Percentiles rank a stretch among this genome's conserved stretches.
These are phyloP conservation scores for Poecilia velifera DNA, from an alignment of 2,797 vertebrate genomes.

Conservation along the genomic window DNA sequence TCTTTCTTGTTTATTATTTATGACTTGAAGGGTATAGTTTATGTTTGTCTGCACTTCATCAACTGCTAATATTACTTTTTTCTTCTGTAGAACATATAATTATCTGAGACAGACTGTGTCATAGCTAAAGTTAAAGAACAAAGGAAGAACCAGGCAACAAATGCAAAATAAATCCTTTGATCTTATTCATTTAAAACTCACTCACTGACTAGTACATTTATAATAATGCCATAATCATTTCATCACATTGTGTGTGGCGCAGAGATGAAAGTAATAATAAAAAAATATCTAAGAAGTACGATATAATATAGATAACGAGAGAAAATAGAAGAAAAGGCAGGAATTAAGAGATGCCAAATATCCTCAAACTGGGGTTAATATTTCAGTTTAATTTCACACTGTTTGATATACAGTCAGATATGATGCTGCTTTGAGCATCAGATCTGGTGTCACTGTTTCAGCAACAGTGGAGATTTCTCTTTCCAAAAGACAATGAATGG, in stretches of 20 bases:
- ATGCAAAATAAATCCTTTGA: constrained; percentile 39
- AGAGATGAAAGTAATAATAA: constrained; percentile 38
- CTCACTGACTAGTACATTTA: background rate
- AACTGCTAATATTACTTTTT: background rate
- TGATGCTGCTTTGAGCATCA: constrained; percentile 26
- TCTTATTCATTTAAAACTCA: constrained; percentile 45
- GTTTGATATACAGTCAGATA: constrained; percentile 58
- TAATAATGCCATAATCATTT: constrained; percentile 52
- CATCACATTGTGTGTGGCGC: constrained; percentile 3
- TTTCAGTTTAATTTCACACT: constrained; percentile 51
- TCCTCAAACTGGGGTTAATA: constrained; percentile 62
- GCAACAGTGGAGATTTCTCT: constrained; percentile 42
- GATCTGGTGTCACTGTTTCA: constrained; percentile 47
- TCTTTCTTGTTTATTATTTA: background rate
- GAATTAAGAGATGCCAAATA: constrained; percentile 50
- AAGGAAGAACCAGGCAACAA: constrained; percentile 13
- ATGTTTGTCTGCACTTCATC: background rate
- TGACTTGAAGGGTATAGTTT: background rate
- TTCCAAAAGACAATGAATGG: constrained; percentile 49
- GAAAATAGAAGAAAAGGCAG: constrained; percentile 50
- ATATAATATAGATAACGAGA: constrained; percentile 32
- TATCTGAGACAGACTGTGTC: constrained; percentile 19
- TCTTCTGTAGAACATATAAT: background rate
- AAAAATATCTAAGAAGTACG: constrained; percentile 15
- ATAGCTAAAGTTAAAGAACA: constrained; percentile 27